Base-by-base conservation (phyloP, 2,113 vertebrate genomes). In the Mastomys natalensis region DNA sequence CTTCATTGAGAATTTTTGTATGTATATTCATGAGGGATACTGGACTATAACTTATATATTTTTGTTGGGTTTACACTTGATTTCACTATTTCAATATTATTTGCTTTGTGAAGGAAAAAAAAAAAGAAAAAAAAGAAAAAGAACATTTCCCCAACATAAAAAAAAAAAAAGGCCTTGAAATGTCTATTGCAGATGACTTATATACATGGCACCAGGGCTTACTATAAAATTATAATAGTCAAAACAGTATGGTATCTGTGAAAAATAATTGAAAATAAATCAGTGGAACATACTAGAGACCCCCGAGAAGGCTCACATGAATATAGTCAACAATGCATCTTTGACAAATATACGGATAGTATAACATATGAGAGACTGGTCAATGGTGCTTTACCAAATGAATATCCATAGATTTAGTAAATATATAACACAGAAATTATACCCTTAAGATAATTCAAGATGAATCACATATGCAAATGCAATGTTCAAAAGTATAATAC, bases 161-260 rank as follows among this genome's bases (percentile, higher is more conserved):
- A n/a, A n/a, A n/a, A n/a, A n/a, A n/a, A 70, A 87, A 85, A 93
- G 91, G 24, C 34, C 16, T 81, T 89, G 37, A 68, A 84, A n/a
- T 92, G 7, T 90, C 15, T 45, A 1, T 3, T 85, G 4, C 11
- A 86, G 31, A 17, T 48, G 40, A 60, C 17, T 70, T 45, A 34
- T 7, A 82, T 70, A 40, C 2, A 22, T 12, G 2, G 17, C 12
- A 74, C 37, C 1, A 58, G 73, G 58, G 40, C 51, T 85, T 60
- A 74, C n/a, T 58, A 9, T 55, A 91, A 91, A 94, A 22, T 10
- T 91, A 91, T 55, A 26, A 29, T 58, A 37, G 24, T 81, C 82
- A 82, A 94, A 94, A 91, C 26, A 76, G 51, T 77, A 31, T 77
- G 37, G n/a, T 43, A 45, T 70, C 70, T n/a, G 34, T 51, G 21